Base-by-base conservation (phyloP, 2,888 invertebrate genomes). In the Drosophila merina region DNA sequence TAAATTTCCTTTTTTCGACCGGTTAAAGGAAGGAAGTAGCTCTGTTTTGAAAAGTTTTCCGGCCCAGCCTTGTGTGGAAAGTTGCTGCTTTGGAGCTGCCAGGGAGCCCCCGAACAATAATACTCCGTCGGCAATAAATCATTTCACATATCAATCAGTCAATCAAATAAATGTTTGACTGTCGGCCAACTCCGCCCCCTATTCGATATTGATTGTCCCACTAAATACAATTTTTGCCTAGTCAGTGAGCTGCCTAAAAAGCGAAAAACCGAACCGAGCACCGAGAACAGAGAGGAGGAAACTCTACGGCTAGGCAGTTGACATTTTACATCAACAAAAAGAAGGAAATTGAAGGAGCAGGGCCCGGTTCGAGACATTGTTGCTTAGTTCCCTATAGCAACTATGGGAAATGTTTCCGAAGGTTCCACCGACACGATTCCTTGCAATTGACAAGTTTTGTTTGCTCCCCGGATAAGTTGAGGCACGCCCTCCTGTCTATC, bases 111-210 rank as follows among this genome's bases (percentile, higher is more conserved):
- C 14, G 31, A 25, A 14, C 25, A 57, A 31, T 20, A n/a, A n/a
- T 12, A 36, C 50, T 45, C 33, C 4, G 48, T 47, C 56, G 36
- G 62, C 75, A 77, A 80, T 83, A 82, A 82, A 82, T 82, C 86
- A 82, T 86, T 83, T 69, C 83, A 86, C 83, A 85, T 82, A 86
- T 86, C 83, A 85, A 82, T 82, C 86, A 82, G 86, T 86, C 82
- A 82, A 82, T 86, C 82, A 80, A 80, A 80, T 70, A 64, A 64
- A 64, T 64, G 64, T 64, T 64, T 70, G 68, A 64, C 63, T 63
- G 45, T 63, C 63, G 59, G 49, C 67, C 57, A 50, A 51, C 20
- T 14, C 48, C 62, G 28, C 48, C 76, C 78, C 57, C 57, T 56
- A 71, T 67, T 31, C 49, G 47, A 70, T 84, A 86, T 83, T 80